phyloP scores from a whole-genome alignment of 1,140 invertebrate genomes.

The Mercenaria mercenaria region DNA sequence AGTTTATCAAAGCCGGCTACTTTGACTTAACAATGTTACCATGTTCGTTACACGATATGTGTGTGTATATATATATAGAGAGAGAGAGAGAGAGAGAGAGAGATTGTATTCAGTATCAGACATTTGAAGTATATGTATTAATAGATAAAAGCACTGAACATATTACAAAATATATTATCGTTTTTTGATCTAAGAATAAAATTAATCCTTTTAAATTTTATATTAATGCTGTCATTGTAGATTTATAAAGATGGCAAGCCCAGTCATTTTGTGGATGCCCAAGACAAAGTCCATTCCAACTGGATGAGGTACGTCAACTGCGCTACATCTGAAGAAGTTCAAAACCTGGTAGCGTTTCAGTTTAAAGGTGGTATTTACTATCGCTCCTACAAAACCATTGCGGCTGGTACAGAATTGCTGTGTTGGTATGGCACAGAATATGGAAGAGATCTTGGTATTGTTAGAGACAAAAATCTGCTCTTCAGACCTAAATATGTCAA shows the following conservation, averaged over 20 bases:
- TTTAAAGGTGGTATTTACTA: constrained; percentile 88
- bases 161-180: too few species aligned
- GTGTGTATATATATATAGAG: too few species aligned
- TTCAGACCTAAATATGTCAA: constrained; percentile 51
- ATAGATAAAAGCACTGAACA: too few species aligned
- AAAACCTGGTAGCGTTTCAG: constrained; percentile 89
- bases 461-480: constrained; percentile 17
- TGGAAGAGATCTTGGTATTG: constrained; percentile 64
- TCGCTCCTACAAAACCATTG: constrained; percentile 71
- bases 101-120: too few species aligned
- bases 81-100: too few species aligned
- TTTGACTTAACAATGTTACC: too few species aligned
- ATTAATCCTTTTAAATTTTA: too few species aligned
- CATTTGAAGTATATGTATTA: too few species aligned
- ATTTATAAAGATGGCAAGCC: constrained; percentile 73
- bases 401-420: constrained; percentile 86
- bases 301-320: constrained; percentile 90
- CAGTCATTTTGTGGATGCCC: constrained; percentile 86
- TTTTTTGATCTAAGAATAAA: too few species aligned
- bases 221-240: too few species aligned
- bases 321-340: constrained; percentile 86
- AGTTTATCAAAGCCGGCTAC: too few species aligned
- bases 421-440: constrained; percentile 86
- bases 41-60: too few species aligned
- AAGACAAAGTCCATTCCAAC: constrained; percentile 85